phyloP scores from a whole-genome alignment of 2,888 invertebrate species.

The Limnephilus lunatus region DNA sequence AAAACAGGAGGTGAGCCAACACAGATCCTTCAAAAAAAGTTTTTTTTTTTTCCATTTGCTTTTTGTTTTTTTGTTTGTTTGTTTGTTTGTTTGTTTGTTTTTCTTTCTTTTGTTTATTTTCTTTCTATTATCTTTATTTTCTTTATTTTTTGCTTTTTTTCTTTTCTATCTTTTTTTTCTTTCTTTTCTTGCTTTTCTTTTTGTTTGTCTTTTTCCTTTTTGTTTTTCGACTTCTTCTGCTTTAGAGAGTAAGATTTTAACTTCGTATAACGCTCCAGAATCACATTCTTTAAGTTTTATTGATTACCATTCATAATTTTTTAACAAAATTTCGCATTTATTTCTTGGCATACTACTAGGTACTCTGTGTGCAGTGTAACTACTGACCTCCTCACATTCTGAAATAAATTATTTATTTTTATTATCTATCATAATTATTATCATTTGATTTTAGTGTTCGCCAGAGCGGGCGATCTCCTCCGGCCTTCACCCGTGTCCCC shows the following conservation, averaged over 20 bases:
- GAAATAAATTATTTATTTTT: not conserved
- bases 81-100: not conserved
- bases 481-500: slow-evolving; percentile 87
- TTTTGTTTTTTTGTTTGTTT: too few relatives aligned
- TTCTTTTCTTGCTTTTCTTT: not conserved
- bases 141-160: not conserved
- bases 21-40: not conserved
- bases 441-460: slow-evolving; percentile 76
- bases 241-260: too few relatives aligned
- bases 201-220: not conserved
- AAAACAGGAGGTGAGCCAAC: slow-evolving; percentile 51
- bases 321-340: too few relatives aligned
- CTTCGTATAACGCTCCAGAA: too few relatives aligned
- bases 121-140: not conserved
- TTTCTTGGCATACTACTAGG: too few relatives aligned
- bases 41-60: not conserved
- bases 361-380: too few relatives aligned
- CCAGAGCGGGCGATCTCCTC: slow-evolving; percentile 80
- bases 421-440: not conserved
- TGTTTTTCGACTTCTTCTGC: slow-evolving; percentile 65
- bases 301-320: too few relatives aligned
- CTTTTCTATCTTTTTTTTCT: not conserved
- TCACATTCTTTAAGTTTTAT: too few relatives aligned
- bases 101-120: not conserved
- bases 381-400: too few relatives aligned